Evolutionary conservation across 2,797 vertebrate species (phyloP).

Genomic region (Helarctos malayanus): DNA sequence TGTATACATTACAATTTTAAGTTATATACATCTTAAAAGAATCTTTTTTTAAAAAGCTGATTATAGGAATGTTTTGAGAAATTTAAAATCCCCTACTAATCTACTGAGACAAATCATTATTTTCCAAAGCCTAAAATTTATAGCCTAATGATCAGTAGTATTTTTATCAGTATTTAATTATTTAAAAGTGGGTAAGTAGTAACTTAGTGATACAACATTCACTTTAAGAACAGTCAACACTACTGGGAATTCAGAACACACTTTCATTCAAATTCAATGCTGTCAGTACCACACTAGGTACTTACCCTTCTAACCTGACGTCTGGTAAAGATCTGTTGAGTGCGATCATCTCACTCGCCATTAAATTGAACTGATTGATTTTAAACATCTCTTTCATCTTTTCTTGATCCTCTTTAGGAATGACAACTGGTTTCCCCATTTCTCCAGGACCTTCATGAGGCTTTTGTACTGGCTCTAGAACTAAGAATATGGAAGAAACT

Average conservation of each 20-base stretch:
- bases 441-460: slow-evolving; percentile 98
- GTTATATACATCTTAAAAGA: not conserved
- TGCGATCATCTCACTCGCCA: slow-evolving; percentile 99
- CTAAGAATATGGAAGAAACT: slow-evolving; percentile 84
- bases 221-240: slow-evolving; percentile 38
- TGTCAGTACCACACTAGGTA: slow-evolving; percentile 74
- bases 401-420: slow-evolving; percentile 98
- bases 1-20: not conserved
- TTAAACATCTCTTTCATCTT: slow-evolving; percentile 99
- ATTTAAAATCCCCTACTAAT: slow-evolving; percentile 57
- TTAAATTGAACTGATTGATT: slow-evolving; percentile 99
- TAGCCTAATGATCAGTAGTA: slow-evolving; percentile 18
- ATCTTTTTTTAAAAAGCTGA: slow-evolving; percentile 43
- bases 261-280: slow-evolving; percentile 64
- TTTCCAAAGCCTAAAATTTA: slow-evolving; percentile 53
- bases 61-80: slow-evolving; percentile 39
- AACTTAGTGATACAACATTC: not conserved
- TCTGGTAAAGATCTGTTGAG: slow-evolving; percentile 98
- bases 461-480: slow-evolving; percentile 93
- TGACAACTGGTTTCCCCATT: slow-evolving; percentile 98
- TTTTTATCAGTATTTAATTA: slow-evolving; percentile 55
- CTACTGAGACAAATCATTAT: slow-evolving; percentile 35
- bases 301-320: slow-evolving; percentile 98
- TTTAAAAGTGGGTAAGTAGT: slow-evolving; percentile 13
- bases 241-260: slow-evolving; percentile 37